Conservation (phyloP, 2,797 vertebrate genomes). For the Echiichthys vipera region DNA sequence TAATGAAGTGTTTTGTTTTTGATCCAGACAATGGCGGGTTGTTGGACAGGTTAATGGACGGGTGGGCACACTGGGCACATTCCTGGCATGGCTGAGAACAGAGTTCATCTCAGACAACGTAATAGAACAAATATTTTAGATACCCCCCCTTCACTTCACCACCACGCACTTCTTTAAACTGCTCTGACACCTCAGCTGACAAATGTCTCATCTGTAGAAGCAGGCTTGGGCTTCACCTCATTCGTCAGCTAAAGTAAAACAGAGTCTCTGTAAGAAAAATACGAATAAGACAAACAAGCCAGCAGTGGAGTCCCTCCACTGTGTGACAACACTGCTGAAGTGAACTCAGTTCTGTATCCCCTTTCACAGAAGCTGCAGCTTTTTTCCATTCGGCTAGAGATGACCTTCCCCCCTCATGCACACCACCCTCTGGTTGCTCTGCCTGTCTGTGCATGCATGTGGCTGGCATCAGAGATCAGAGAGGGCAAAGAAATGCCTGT, state of each 20-base stretch:
- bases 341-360: constrained; percentile 28
- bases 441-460: constrained; percentile 9
- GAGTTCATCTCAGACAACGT: constrained; percentile 85
- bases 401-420: constrained; percentile 29
- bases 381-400: constrained; percentile 33
- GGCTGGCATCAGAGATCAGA: too few relatives aligned
- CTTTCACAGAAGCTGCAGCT: constrained; percentile 45
- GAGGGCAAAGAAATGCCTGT: too few relatives aligned
- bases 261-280: constrained; percentile 48
- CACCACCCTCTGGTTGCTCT: constrained; percentile 6
- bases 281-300: constrained; percentile 29
- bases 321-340: constrained; percentile 28
- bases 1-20: constrained; percentile 66
- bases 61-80: constrained; percentile 83
- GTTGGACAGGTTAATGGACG: constrained; percentile 83
- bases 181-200: constrained; percentile 36
- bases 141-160: constrained; percentile 64
- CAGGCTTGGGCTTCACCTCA: constrained; percentile 73
- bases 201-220: constrained; percentile 63
- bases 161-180: constrained; percentile 13
- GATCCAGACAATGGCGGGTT: constrained; percentile 81
- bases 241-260: constrained; percentile 79
- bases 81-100: constrained; percentile 87
- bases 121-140: constrained; percentile 89
- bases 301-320: background rate